Conservation (phyloP, 1,140 invertebrate genomes). For the Argopecten irradians region DNA sequence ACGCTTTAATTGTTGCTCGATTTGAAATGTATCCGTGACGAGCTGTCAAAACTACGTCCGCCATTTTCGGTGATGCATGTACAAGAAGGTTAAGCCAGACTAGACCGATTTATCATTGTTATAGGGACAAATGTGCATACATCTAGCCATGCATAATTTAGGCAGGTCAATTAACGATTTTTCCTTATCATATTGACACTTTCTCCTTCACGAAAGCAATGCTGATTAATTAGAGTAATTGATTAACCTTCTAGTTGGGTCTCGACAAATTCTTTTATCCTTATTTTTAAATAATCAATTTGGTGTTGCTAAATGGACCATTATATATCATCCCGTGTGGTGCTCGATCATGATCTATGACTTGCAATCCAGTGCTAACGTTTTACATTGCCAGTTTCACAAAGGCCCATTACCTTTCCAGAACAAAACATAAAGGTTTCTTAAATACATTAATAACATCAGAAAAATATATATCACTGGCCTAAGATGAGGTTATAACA, state of each 20-base stretch:
- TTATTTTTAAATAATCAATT: neutral
- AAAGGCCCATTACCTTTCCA: no score
- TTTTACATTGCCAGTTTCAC: no score
- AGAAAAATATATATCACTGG: no score
- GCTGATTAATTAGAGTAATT: neutral
- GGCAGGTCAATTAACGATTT: neutral
- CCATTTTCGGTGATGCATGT: neutral
- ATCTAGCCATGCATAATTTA: constrained; percentile 10
- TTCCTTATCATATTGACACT: neutral
- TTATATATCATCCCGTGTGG: neutral
- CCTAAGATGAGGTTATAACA: no score
- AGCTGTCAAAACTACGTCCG: neutral
- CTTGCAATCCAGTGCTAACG: neutral
- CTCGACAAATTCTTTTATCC: neutral
- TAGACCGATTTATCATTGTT: constrained; percentile 1
- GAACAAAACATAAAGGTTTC: no score
- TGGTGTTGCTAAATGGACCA: neutral
- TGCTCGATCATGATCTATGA: neutral
- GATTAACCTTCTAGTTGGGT: neutral
- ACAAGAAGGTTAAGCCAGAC: neutral
- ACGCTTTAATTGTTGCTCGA: constrained; percentile 14
- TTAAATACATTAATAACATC: no score
- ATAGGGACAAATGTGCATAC: neutral
- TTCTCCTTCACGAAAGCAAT: neutral
- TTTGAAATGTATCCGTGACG: neutral